Evolutionary conservation across 2,113 vertebrate species (phyloP).

Genomic region (Poeciliopsis occidentalis): DNA sequence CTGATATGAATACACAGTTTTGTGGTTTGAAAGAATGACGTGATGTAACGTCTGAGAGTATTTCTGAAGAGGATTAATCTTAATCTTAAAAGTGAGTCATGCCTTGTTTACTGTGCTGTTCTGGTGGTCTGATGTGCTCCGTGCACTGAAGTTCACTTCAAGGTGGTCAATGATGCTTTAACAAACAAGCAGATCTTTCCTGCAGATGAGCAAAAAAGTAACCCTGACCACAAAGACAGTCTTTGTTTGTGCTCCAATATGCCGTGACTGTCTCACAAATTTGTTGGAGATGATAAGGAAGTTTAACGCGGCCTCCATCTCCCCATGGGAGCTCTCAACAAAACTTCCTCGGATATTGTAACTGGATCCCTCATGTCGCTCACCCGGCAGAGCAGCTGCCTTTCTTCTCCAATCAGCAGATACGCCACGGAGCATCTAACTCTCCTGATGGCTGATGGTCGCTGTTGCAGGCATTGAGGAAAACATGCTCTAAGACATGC

Average conservation of each 20-base stretch:
- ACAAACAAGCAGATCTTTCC: conserved; percentile 70
- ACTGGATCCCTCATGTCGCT: conserved; percentile 75
- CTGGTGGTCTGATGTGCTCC: conserved; percentile 37
- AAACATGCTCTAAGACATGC: conserved; percentile 3
- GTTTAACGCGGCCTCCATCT: conserved; percentile 63
- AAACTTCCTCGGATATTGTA: conserved; percentile 69
- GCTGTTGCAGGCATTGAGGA: not conserved
- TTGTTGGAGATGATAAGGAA: conserved; percentile 73
- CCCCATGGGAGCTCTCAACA: conserved; percentile 56
- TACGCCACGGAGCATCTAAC: conserved; percentile 45
- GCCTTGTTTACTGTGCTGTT: not conserved
- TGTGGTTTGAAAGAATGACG: not conserved
- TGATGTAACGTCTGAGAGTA: not conserved
- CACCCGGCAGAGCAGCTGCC: conserved; percentile 48
- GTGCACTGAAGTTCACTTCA: conserved; percentile 48
- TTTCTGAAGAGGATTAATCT: not conserved
- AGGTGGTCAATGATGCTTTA: conserved; percentile 70
- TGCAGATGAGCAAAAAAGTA: conserved; percentile 57
- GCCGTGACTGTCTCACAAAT: conserved; percentile 81
- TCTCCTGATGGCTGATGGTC: conserved; percentile 34
- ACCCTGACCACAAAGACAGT: conserved; percentile 70
- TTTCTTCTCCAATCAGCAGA: conserved; percentile 59
- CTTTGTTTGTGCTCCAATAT: conserved; percentile 80
- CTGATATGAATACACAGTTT: not conserved
- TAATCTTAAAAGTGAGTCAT: not conserved